Evolutionary conservation across 2,797 vertebrate species (phyloP), one percentile per base, ranked within the genome.

Genomic region (Pyrocephalus nanus): DNA sequence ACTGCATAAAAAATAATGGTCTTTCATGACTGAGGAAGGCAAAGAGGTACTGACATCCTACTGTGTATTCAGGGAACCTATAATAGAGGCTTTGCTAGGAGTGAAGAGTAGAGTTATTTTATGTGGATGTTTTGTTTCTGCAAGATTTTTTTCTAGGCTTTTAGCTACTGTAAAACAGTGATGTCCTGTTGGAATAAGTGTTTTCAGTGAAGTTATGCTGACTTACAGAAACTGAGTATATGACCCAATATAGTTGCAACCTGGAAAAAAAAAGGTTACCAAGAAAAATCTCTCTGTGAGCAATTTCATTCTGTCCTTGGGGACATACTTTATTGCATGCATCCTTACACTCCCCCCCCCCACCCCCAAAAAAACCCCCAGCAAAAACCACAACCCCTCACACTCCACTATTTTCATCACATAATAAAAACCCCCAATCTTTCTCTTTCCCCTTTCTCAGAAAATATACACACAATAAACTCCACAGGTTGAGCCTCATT

Each of bases 361-460:
- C 57, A 15, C 0, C 3, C 0, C 3, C 19, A 61, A 65, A 60
- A n/a, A 9, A 20, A 3, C 0, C 4, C 25, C 4, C 25, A 18
- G 42, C 17, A 43, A 25, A 38, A 25, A 8, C 1, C 27, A 36
- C 57, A 58, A 38, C 0, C 3, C 15, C 26, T 62, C 12, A 20
- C 10, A 61, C 43, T 72, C 62, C 25, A 62, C 60, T 30, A 62
- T 92, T 92, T 93, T 90, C 18, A 58, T 77, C 57, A 55, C 12
- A 26, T 34, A 30, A 26, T 36, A 83, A 78, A 74, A 19, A 5
- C 1, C 0, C 2, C 4, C 15, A 18, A 6, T 51, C 40, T 86
- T 95, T 78, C 32, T 78, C 40, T 6, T 61, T 60, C 4, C 7
- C 3, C 15, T 75, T 83, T 58, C 55, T 70, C 27, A 43, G 32